Conservation (phyloP, 2,888 invertebrate species). For the Helicoverpa assulta region DNA sequence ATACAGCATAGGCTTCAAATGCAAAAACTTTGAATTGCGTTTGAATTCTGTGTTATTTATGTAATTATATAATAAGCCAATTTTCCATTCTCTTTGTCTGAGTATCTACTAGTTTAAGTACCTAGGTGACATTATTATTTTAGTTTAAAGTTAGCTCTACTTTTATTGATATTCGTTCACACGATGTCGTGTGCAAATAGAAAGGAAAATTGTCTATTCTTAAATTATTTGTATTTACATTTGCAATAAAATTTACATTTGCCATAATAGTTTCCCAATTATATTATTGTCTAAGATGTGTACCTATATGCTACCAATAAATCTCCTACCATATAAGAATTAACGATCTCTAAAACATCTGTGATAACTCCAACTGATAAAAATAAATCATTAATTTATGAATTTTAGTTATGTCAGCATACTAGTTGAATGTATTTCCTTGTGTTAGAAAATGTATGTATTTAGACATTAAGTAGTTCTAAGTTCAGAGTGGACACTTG, state of each 20-base stretch:
- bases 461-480: conserved; percentile 64
- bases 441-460: conserved; percentile 71
- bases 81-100: conserved; percentile 44
- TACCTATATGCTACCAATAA: conserved; percentile 74
- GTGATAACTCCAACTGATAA: conserved; percentile 88
- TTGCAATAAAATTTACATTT: conserved; percentile 56
- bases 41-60: conserved; percentile 8
- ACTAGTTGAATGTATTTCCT: conserved; percentile 75
- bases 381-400: conserved; percentile 86
- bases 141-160: conserved; percentile 25
- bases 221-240: conserved; percentile 45
- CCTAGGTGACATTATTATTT: conserved; percentile 21
- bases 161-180: conserved; percentile 13
- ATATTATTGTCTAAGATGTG: conserved; percentile 68
- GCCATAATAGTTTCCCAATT: conserved; percentile 72
- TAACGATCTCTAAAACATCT: conserved; percentile 89
- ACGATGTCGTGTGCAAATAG: conserved; percentile 31
- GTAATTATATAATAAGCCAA: conserved; percentile 17
- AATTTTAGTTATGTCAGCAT: conserved; percentile 79
- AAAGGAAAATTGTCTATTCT: conserved; percentile 50
- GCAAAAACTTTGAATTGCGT: conserved; percentile 12
- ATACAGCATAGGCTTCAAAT: conserved; percentile 21
- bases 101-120: conserved; percentile 17
- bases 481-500: conserved; percentile 53
- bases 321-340: conserved; percentile 86